These are phyloP conservation scores for Ibidorhyncha struthersii DNA, from an alignment of 2,113 vertebrate genomes.

Conservation along the genomic window DNA sequence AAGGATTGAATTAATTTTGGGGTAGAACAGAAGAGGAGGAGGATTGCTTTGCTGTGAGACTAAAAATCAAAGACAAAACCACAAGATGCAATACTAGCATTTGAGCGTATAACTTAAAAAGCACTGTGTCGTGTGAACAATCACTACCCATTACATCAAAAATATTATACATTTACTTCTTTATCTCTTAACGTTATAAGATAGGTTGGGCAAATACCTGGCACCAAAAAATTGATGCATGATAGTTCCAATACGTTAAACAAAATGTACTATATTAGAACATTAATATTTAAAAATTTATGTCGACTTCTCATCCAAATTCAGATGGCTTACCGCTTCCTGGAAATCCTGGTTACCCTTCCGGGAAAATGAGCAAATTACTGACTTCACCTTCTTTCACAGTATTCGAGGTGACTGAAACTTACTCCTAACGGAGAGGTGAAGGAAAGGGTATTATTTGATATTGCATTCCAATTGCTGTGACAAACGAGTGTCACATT, in stretches of 20 bases:
- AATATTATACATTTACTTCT: conserved; percentile 66
- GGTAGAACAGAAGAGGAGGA: conserved; percentile 24
- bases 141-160: conserved; percentile 64
- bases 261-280: conserved; percentile 64
- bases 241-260: conserved; percentile 67
- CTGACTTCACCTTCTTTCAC: not conserved
- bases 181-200: conserved; percentile 69
- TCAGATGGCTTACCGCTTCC: conserved; percentile 8
- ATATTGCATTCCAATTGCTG: not conserved
- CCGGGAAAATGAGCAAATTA: conserved; percentile 12
- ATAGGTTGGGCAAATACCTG: conserved; percentile 68
- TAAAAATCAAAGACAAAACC: conserved; percentile 54
- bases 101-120: conserved; percentile 68
- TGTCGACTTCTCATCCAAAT: not conserved
- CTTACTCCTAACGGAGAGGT: not conserved
- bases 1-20: conserved; percentile 37
- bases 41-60: conserved; percentile 17
- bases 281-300: conserved; percentile 63
- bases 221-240: conserved; percentile 74
- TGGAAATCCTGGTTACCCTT: not conserved
- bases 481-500: conserved; percentile 39
- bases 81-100: conserved; percentile 32
- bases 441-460: not conserved
- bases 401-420: not conserved
- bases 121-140: conserved; percentile 58